Base-by-base conservation (phyloP, 1,140 invertebrate genomes). In the Drosophila paulistorum region DNA sequence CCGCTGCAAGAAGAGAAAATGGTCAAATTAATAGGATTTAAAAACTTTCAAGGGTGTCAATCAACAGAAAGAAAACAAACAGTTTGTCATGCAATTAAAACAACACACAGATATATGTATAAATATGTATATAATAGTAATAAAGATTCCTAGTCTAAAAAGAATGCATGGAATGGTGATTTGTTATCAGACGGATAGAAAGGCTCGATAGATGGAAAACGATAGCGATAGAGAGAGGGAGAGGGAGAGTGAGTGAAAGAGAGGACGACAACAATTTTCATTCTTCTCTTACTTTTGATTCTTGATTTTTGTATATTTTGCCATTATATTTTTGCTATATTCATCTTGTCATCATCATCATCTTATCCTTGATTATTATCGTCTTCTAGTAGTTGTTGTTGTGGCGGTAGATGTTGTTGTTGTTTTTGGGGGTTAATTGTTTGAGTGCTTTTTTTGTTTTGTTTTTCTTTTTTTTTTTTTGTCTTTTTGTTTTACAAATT, bases 241-340 rank as follows among this genome's bases (percentile, higher is more conserved):
- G 23, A 58, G 60, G 65, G 45, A 58, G 60, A 68, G 45, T 37
- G 42, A 65, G 23, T 54, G 60, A 68, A 58, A 61, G 57, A 54
- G 39, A 67, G 41, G 41, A 63, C 13, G 55, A 71, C 58, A 51
- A 51, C 45, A 51, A 51, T 51, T 51, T 51, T 51, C 45, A 51
- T 51, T 51, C 17, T 67, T 68, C 63, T 79, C 74, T 84, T 79
- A 77, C 74, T 65, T 26, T 55, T 66, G 23, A 30, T 59, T 57
- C 37, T 41, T 14, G 65, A 65, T 66, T 35, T 61, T 57, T 70
- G 67, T 69, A 54, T 23, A 37, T 63, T 30, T 30, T 51, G 65
- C 48, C 51, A 57, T 48, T 37, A 37, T 11, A 37, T 37, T 37
- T 37, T 10, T 10, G 17, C 54, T 51, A 13, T 41, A 23, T 33